A percentile compares a stretch with the other conserved stretches of the same genome.
Conservation (phyloP, 2,113 vertebrate species). For the Psittacula cyanocephala region DNA sequence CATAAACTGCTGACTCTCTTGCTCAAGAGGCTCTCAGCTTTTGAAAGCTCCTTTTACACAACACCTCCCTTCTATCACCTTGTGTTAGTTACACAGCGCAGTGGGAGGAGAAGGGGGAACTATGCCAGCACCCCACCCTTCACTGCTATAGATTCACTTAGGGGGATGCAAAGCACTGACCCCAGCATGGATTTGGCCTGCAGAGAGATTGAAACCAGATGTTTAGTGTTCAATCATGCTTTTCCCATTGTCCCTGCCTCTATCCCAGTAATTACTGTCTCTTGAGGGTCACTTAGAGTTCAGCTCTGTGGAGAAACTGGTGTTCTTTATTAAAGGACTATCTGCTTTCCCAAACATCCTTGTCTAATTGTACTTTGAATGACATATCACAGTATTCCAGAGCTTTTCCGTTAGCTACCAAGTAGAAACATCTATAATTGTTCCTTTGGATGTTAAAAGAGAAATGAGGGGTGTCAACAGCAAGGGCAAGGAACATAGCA, state of each 20-base stretch:
- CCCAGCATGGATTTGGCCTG: not conserved
- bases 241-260: not conserved
- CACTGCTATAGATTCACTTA: not conserved
- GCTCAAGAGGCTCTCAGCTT: not conserved
- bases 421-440: not conserved
- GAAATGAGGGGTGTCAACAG: not conserved
- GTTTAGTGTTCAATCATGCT: not conserved
- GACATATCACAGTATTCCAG: not conserved
- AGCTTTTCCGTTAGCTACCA: not conserved
- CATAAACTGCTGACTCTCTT: not conserved
- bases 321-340: not conserved
- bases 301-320: not conserved
- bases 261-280: not conserved
- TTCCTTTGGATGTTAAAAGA: not conserved
- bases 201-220: not conserved
- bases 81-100: rapidly evolving
- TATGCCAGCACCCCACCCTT: not conserved
- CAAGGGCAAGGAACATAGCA: not conserved
- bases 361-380: not conserved
- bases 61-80: not conserved
- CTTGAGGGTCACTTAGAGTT: not conserved
- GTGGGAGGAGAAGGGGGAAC: not conserved
- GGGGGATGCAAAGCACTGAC: not conserved
- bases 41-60: not conserved
- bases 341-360: not conserved